A percentile compares a stretch with the other conserved stretches of the same genome.
phyloP scores from a whole-genome alignment of 2,113 vertebrate species.

The Nycticryphes semicollaris region DNA sequence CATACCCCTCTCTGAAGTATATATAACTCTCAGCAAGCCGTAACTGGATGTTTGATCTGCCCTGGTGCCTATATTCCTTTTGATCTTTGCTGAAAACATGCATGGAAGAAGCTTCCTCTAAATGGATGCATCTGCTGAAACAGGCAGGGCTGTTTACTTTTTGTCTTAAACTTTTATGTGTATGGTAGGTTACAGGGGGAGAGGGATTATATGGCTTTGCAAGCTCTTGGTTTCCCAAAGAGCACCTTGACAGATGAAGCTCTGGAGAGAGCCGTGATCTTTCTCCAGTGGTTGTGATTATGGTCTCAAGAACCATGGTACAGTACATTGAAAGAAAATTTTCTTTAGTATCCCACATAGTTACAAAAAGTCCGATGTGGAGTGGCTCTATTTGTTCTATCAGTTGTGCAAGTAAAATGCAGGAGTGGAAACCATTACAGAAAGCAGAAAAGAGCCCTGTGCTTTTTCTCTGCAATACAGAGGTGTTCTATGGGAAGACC shows the following conservation, averaged over 20 bases:
- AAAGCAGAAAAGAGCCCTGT: not conserved
- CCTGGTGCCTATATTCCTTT: not conserved
- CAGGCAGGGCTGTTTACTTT: not conserved
- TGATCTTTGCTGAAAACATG: not conserved
- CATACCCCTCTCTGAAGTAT: not conserved
- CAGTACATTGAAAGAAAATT: not conserved
- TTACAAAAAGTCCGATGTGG: not conserved
- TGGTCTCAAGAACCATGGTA: not conserved
- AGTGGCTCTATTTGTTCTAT: not conserved
- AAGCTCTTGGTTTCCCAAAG: not conserved
- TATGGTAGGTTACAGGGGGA: not conserved
- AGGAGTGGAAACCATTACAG: not conserved
- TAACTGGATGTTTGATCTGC: not conserved
- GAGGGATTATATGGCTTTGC: fast-evolving
- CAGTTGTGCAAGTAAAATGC: not conserved
- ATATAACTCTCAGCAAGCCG: constrained; percentile 1
- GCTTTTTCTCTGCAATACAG: not conserved
- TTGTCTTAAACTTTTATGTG: fast-evolving
- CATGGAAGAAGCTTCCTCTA: not conserved
- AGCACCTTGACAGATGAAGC: not conserved
- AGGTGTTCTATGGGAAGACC: not conserved
- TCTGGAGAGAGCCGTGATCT: not conserved
- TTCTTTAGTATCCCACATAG: not conserved
- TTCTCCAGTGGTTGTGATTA: not conserved
- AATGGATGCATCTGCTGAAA: not conserved